Evolutionary conservation across 2,888 invertebrate species (phyloP).

Genomic region (Mantis religiosa): DNA sequence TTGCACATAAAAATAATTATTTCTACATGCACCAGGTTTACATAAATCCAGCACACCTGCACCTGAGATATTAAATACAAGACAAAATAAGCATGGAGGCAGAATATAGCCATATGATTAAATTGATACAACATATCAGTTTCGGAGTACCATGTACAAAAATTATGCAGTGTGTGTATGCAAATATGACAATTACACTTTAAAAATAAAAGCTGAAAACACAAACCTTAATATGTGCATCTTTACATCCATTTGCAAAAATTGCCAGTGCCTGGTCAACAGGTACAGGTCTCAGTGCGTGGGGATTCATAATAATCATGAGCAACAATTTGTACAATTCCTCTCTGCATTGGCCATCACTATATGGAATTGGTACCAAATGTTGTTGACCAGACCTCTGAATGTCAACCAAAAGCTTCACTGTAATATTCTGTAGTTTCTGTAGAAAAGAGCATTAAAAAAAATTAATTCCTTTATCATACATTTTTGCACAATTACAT

Average conservation of each 20-base stretch:
- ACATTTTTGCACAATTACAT: too few relatives aligned
- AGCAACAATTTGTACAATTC: conserved; percentile 25
- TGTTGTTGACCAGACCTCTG: background rate
- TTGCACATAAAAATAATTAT: too few relatives aligned
- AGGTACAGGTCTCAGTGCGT: conserved; percentile 27
- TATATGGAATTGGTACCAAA: conserved; percentile 24
- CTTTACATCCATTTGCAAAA: conserved; percentile 18
- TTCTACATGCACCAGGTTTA: too few relatives aligned
- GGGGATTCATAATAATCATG: conserved; percentile 22
- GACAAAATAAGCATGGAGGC: too few relatives aligned
- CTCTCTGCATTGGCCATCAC: conserved; percentile 13
- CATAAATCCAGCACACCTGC: too few relatives aligned
- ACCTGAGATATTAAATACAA: too few relatives aligned
- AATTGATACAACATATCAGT: too few relatives aligned
- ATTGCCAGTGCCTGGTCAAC: conserved; percentile 21
- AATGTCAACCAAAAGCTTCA: conserved; percentile 8
- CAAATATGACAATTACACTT: too few relatives aligned
- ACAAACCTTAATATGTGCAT: conserved; percentile 4
- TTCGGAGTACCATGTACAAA: too few relatives aligned
- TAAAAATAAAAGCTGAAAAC: background rate
- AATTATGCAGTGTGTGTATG: too few relatives aligned
- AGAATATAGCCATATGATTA: too few relatives aligned
- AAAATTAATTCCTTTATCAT: background rate
- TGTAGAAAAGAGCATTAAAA: background rate
- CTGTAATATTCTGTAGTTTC: conserved; percentile 20